These are phyloP conservation scores for Tupiocoris notatus DNA, from an alignment of 2,888 invertebrate genomes.

Conservation along the genomic window DNA sequence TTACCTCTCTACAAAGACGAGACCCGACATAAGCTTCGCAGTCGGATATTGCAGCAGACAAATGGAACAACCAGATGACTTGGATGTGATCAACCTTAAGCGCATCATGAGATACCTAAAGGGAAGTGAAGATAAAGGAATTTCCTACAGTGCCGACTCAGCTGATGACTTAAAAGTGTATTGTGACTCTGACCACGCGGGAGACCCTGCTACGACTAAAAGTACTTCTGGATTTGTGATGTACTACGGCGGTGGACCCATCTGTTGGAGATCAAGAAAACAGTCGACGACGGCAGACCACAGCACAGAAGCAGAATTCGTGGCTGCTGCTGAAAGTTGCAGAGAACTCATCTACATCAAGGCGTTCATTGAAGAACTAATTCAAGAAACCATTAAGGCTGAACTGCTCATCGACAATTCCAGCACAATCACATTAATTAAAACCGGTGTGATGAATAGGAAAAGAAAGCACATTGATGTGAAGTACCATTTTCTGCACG, in stretches of 20 bases:
- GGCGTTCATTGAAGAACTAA: background rate
- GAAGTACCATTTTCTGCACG: slow-evolving; percentile 8
- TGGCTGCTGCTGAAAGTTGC: slow-evolving; percentile 16
- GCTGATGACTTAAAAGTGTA: background rate
- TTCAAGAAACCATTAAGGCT: background rate
- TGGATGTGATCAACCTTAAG: background rate
- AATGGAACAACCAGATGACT: background rate
- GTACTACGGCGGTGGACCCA: slow-evolving; percentile 8
- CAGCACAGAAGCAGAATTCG: slow-evolving; percentile 5
- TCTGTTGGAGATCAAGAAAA: slow-evolving; percentile 9
- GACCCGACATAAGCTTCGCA: slow-evolving; percentile 1
- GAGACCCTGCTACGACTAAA: background rate
- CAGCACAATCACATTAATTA: background rate
- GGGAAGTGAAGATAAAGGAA: too few species aligned
- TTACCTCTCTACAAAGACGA: too few species aligned
- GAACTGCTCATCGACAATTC: slow-evolving; percentile 1
- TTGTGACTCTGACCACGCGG: slow-evolving; percentile 16
- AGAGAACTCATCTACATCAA: slow-evolving; percentile 3
- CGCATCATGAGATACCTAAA: background rate
- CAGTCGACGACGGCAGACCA: background rate
- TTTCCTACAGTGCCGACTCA: background rate
- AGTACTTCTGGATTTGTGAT: slow-evolving; percentile 20
- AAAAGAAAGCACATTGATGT: slow-evolving; percentile 19
- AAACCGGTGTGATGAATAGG: background rate
- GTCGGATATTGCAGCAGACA: background rate